Conservation (phyloP, 2,797 vertebrate species). For the Chaenodraco wilsoni region DNA sequence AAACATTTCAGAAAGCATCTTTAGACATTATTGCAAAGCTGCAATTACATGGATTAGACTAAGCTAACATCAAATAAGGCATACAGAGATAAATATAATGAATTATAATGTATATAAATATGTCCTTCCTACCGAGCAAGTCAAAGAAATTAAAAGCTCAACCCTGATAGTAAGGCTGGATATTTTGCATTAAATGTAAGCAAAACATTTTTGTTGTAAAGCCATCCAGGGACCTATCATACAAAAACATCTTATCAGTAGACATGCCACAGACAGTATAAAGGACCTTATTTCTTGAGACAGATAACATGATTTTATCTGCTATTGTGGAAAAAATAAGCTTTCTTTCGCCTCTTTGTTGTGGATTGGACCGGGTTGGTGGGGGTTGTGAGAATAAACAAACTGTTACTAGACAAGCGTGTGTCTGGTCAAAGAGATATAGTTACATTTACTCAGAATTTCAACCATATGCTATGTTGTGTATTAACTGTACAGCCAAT, state of each 20-base stretch:
- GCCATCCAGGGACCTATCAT: neutral
- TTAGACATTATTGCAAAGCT: neutral
- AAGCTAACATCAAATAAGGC: neutral
- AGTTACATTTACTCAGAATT: neutral
- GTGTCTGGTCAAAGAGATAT: neutral
- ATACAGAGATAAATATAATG: neutral
- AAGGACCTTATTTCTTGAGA: neutral
- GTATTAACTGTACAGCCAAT: too few species aligned
- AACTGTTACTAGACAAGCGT: neutral
- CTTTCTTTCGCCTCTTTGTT: slow-evolving; percentile 5
- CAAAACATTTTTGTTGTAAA: slow-evolving; percentile 1
- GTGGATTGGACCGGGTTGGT: neutral
- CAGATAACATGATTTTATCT: slow-evolving; percentile 30
- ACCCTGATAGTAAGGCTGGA: neutral
- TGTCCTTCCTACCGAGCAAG: neutral
- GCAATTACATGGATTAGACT: neutral
- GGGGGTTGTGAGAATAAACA: neutral
- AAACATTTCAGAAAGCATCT: neutral
- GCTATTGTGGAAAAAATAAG: neutral
- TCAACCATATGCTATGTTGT: neutral
- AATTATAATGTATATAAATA: neutral
- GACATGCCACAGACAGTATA: slow-evolving; percentile 16
- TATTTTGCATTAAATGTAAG: neutral
- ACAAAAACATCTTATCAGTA: slow-evolving; percentile 18
- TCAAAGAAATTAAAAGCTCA: neutral